Conservation (phyloP, 2,888 invertebrate genomes). For the Trissonchulus latispiculum region DNA sequence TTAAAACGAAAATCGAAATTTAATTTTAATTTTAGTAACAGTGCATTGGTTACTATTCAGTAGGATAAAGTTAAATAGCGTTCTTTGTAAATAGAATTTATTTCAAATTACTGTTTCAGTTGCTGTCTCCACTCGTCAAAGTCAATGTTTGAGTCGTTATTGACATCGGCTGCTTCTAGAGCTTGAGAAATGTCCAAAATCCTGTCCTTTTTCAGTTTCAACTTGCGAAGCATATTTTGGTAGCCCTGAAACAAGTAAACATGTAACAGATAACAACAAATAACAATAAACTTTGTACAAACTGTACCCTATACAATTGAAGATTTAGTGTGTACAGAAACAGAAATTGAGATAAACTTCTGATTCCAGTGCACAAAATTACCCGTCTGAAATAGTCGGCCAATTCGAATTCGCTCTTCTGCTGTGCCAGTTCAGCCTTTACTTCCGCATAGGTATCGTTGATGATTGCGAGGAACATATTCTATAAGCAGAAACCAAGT, state of each 20-base stretch:
- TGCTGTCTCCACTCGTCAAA: constrained; percentile 51
- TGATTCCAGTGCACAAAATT: constrained; percentile 10
- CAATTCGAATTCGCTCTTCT: constrained; percentile 54
- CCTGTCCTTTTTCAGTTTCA: constrained; percentile 50
- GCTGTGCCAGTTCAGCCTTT: constrained; percentile 56
- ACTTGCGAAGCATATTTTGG: constrained; percentile 51
- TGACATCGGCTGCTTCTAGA: constrained; percentile 45
- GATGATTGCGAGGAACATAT: constrained; percentile 71
- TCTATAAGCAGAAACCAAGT: too few relatives aligned
- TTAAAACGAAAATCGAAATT: too few relatives aligned
- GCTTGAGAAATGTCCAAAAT: constrained; percentile 51
- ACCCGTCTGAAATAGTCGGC: constrained; percentile 54
- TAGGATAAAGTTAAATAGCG: too few relatives aligned
- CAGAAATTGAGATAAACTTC: too few relatives aligned
- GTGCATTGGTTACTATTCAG: too few relatives aligned
- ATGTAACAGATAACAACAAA: too few relatives aligned
- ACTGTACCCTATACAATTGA: too few relatives aligned
- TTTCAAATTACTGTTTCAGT: constrained; percentile 47
- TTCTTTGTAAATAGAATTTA: too few relatives aligned
- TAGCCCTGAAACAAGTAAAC: constrained; percentile 48
- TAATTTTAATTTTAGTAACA: too few relatives aligned
- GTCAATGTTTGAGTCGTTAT: constrained; percentile 48
- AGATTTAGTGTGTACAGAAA: too few relatives aligned
- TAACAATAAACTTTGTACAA: too few relatives aligned
- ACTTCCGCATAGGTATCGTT: constrained; percentile 66